Base-by-base conservation (phyloP, 2,113 vertebrate genomes). In the Hymenochirus boettgeri region DNA sequence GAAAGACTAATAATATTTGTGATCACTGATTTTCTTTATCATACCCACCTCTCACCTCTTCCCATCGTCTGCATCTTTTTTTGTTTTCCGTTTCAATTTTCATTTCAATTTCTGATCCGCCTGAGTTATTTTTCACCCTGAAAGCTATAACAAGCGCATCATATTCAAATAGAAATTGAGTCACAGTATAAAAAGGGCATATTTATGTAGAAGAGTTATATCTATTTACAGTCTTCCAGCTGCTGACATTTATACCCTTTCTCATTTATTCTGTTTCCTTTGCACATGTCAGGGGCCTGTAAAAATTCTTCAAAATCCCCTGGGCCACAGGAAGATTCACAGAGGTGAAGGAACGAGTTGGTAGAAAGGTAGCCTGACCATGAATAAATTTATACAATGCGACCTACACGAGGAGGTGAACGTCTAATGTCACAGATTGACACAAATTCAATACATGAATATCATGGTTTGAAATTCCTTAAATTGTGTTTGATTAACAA, bases 141-240 rank as follows among this genome's bases (percentile, higher is more conserved):
- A 69, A 53, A 69, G 56, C 65, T 69, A 53, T 69, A 69, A 69
- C 56, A 59, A 60, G 56, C 12, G 47, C 48, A 59, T 69, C 65
- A 60, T 69, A 69, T 69, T 69, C 65, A 59, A 53, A 69, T 69
- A 60, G 47, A 31, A 69, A 69, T 53, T 59, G 65, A 69, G 25
- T 69, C 65, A 60, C 33, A 60, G 65, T 60, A 60, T 69, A 69
- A 69, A 69, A 69, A 69, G 65, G 65, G 47, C 56, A 59, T 69
- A 25, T 53, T 69, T 60, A 57, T 69, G 65, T 69, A 69, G 56
- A 23, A 52, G 24, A 60, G 65, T 69, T 53, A 69, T 69, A 69
- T 69, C 65, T 69, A 69, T 69, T 69, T 60, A 60, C 65, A 69
- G 57, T 69, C 57, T 60, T 24, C 47, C 56, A 69, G 65, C 65